Percentiles rank a stretch among this genome's conserved stretches.
phyloP scores from a whole-genome alignment of 2,888 invertebrate genomes.

The Oscheius myriophilus region DNA sequence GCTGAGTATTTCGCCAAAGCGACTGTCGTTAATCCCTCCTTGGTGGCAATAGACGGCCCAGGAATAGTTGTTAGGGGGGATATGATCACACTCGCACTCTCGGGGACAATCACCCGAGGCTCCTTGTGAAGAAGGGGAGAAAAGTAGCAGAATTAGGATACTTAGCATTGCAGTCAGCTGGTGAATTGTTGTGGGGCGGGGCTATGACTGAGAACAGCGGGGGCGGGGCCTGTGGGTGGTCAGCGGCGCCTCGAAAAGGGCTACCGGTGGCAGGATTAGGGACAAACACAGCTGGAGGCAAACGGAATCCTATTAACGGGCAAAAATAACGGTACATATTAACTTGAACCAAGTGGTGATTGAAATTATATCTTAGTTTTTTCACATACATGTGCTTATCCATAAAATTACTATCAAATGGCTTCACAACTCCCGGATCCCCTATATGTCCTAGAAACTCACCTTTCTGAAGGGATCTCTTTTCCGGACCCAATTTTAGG shows the following conservation, averaged over 20 bases:
- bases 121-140: constrained; percentile 2
- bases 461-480: too few relatives aligned
- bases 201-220: not conserved
- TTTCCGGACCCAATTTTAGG: too few relatives aligned
- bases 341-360: too few relatives aligned
- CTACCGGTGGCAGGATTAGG: constrained; percentile 31
- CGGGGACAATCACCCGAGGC: constrained; percentile 44
- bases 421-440: too few relatives aligned
- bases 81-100: constrained; percentile 60
- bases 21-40: constrained; percentile 61
- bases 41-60: constrained; percentile 59
- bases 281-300: constrained; percentile 27
- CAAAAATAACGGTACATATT: too few relatives aligned
- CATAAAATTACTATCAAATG: too few relatives aligned
- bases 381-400: too few relatives aligned
- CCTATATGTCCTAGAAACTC: too few relatives aligned
- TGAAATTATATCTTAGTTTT: too few relatives aligned
- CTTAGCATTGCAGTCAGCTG: constrained; percentile 7
- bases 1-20: constrained; percentile 58
- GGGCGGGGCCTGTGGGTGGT: constrained; percentile 12
- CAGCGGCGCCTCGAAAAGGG: not conserved
- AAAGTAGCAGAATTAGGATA: constrained; percentile 21
- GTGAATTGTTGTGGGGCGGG: not conserved
- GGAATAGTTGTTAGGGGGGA: constrained; percentile 38
- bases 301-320: not conserved